Conservation (phyloP, 2,797 vertebrate genomes). For the Sylvilagus floridanus region DNA sequence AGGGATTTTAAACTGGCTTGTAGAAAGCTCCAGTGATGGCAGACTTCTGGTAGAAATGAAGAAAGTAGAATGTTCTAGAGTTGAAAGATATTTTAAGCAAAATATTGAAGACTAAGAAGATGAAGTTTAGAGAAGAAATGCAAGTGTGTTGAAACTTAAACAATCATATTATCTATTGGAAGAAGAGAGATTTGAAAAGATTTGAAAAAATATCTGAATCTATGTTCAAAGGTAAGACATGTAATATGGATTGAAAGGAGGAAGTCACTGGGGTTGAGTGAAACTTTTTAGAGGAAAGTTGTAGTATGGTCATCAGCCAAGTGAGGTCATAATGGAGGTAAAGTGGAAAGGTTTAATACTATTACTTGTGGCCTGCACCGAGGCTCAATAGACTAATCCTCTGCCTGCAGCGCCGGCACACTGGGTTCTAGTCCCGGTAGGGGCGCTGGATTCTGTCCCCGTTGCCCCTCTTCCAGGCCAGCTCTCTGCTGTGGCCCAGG, state of each 20-base stretch:
- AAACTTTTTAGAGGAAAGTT: not conserved
- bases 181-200: not conserved
- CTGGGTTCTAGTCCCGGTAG: too few relatives aligned
- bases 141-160: not conserved
- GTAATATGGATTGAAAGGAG: not conserved
- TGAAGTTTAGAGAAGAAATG: not conserved
- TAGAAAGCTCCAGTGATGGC: not conserved
- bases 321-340: not conserved
- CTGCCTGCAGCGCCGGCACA: too few relatives aligned
- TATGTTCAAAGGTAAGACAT: slow-evolving; percentile 20
- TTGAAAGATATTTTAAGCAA: slow-evolving; percentile 30
- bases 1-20: slow-evolving; percentile 23
- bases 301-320: not conserved
- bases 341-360: not conserved
- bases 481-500: too few relatives aligned
- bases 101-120: slow-evolving; percentile 26
- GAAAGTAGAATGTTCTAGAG: not conserved
- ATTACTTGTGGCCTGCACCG: too few relatives aligned
- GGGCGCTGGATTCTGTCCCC: too few relatives aligned
- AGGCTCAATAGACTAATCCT: too few relatives aligned
- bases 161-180: not conserved
- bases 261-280: not conserved
- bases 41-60: not conserved
- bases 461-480: too few relatives aligned
- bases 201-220: not conserved